These are phyloP conservation scores for Drosophila prosaltans DNA, from an alignment of 1,140 invertebrate species.

Conservation along the genomic window DNA sequence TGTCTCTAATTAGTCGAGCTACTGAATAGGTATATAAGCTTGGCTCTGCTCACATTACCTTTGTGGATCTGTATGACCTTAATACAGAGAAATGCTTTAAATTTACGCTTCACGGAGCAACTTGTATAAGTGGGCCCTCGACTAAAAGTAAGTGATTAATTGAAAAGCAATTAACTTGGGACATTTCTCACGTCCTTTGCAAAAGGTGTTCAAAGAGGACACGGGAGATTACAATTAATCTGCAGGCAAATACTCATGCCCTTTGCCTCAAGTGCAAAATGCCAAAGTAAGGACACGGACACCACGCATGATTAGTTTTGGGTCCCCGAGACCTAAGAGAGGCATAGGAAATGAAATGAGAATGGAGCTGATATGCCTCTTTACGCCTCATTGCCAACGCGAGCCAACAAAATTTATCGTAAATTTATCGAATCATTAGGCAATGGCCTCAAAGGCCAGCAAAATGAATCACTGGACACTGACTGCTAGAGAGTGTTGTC, in stretches of 20 bases:
- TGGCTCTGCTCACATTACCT: too few species aligned
- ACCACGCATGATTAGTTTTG: constrained; percentile 69
- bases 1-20: too few species aligned
- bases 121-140: neutral
- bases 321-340: constrained; percentile 1
- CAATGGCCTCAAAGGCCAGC: constrained; percentile 44
- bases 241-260: constrained; percentile 20
- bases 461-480: constrained; percentile 2
- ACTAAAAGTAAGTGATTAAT: constrained; percentile 37
- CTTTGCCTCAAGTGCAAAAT: constrained; percentile 36
- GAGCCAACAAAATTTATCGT: constrained; percentile 43
- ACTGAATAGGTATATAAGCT: too few species aligned
- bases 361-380: constrained; percentile 1
- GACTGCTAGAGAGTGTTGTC: constrained; percentile 33
- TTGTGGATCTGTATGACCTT: too few species aligned
- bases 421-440: constrained; percentile 77
- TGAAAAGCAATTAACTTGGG: constrained; percentile 64
- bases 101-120: neutral
- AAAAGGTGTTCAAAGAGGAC: constrained; percentile 22
- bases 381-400: constrained; percentile 71
- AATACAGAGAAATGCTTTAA: too few species aligned
- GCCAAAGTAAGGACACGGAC: constrained; percentile 22
- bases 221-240: constrained; percentile 59
- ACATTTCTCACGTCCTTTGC: constrained; percentile 26
- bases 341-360: neutral